Evolutionary conservation across 2,888 invertebrate genomes (phyloP), one percentile per base, ranked within the genome.

Genomic region (Desoria tigrina): DNA sequence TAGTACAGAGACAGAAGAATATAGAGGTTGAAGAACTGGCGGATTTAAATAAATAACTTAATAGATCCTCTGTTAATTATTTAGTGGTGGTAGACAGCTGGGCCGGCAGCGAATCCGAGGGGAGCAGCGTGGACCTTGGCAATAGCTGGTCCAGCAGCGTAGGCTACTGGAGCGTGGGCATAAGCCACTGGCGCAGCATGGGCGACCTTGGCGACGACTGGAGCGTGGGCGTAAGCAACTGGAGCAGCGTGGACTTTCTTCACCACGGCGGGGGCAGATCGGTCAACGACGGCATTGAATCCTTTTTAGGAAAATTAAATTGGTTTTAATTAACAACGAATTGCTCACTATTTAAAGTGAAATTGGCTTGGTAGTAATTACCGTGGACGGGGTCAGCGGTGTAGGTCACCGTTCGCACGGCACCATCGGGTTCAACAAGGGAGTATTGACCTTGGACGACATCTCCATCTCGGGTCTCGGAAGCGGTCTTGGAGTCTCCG

Each of bases 391-490:
- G 50, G 45, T 57, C 61, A 60, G 57, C 56, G 24, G 56, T 60
- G 53, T 62, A 57, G 58, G 61, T 55, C 39, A 67, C 70, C 39
- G 67, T 70, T 28, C 70, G 58, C 59, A 70, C 51, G 32, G 62
- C 23, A 61, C 70, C 70, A 37, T 67, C 70, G 16, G 70, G 70
- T 26, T 70, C 70, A 32, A 70, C 70, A 26, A 70, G 58, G 50
- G 65, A 65, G 63, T 70, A 70, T 54, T 66, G 66, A 18, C 71
- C 71, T 45, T 64, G 61, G 53, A 71, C 71, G 6, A 60, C 64
- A 54, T 71, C 65, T 28, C 68, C 71, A 24, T 66, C 63, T 4
- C 71, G 62, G 32, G 64, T 18, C 50, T 63, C 66, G 28, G 53
- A 26, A 39, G 53, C 54, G 18, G 50, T 50, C 63, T 63, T 63